phyloP scores from a whole-genome alignment of 2,888 invertebrate species.

The Ernsta delagoae region DNA sequence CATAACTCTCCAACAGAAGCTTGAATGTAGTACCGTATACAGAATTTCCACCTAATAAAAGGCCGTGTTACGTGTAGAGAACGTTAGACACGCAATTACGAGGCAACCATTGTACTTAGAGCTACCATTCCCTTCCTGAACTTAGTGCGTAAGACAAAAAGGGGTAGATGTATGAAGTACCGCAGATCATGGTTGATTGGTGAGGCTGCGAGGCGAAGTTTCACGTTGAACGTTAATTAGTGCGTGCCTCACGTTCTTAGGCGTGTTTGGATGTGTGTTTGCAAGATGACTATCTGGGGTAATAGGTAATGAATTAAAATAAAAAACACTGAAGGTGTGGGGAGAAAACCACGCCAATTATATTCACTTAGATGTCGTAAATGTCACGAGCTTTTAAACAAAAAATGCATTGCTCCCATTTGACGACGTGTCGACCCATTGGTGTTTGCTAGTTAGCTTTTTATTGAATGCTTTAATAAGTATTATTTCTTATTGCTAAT shows the following conservation, averaged over 20 bases:
- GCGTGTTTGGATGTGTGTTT: slow-evolving; percentile 67
- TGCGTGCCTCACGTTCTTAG: slow-evolving; percentile 77
- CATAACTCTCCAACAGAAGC: slow-evolving; percentile 67
- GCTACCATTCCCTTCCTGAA: slow-evolving; percentile 57
- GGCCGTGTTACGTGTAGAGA: slow-evolving; percentile 80
- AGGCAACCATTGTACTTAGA: slow-evolving; percentile 66
- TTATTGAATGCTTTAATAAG: no score
- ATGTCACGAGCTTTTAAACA: not conserved
- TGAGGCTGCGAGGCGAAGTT: slow-evolving; percentile 68
- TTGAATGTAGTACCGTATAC: slow-evolving; percentile 72
- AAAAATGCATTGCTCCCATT: not conserved
- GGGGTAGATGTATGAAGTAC: slow-evolving; percentile 61
- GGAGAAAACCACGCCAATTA: slow-evolving; percentile 1
- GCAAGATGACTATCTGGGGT: slow-evolving; percentile 59
- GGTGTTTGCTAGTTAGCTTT: not conserved
- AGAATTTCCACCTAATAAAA: slow-evolving; percentile 85
- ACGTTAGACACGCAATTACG: slow-evolving; percentile 81
- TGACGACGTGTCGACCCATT: not conserved
- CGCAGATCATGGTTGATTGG: slow-evolving; percentile 67
- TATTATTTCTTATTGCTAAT: no score
- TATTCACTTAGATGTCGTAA: not conserved
- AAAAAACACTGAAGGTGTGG: slow-evolving; percentile 12
- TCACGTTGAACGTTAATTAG: slow-evolving; percentile 83
- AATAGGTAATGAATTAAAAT: slow-evolving; percentile 52
- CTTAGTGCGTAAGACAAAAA: slow-evolving; percentile 54